Percentiles rank a stretch among this genome's conserved stretches.
phyloP scores from a whole-genome alignment of 2,113 vertebrate species.

The Pelodiscus sinensis region DNA sequence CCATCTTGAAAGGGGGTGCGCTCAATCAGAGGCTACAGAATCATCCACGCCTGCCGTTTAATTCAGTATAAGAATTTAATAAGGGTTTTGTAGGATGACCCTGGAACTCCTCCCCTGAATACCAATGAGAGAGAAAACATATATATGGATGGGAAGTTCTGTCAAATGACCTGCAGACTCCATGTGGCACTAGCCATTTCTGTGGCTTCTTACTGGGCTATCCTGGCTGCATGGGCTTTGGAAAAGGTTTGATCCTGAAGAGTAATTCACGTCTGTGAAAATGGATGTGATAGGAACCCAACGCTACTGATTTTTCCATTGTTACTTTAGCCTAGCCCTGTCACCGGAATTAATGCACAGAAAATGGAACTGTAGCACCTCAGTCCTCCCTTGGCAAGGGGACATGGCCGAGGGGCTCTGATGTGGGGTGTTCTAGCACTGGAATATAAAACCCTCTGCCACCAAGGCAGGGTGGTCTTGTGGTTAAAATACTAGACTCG shows the following conservation, averaged over 20 bases:
- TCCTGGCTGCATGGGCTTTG: background rate
- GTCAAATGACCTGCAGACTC: accelerated
- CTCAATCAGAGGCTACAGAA: background rate
- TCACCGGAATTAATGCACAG: background rate
- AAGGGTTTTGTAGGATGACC: background rate
- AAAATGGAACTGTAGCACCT: accelerated
- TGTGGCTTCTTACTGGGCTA: background rate
- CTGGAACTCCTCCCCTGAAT: background rate
- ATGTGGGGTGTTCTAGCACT: accelerated
- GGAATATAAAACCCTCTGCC: background rate
- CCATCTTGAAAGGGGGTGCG: background rate
- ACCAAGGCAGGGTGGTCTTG: background rate
- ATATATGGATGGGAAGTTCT: background rate
- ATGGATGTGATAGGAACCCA: slow-evolving; percentile 11
- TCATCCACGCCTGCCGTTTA: background rate
- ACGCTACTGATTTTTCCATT: slow-evolving; percentile 21
- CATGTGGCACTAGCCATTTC: background rate
- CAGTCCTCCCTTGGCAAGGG: background rate
- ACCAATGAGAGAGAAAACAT: background rate
- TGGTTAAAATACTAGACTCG: background rate
- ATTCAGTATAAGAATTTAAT: background rate
- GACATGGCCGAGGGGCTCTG: accelerated
- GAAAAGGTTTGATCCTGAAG: background rate
- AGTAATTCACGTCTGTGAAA: slow-evolving; percentile 31
- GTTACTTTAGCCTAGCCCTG: background rate